Percentiles rank a stretch among this genome's conserved stretches.
These are phyloP conservation scores for Clanis bilineata DNA, from an alignment of 2,888 invertebrate genomes.

Conservation along the genomic window DNA sequence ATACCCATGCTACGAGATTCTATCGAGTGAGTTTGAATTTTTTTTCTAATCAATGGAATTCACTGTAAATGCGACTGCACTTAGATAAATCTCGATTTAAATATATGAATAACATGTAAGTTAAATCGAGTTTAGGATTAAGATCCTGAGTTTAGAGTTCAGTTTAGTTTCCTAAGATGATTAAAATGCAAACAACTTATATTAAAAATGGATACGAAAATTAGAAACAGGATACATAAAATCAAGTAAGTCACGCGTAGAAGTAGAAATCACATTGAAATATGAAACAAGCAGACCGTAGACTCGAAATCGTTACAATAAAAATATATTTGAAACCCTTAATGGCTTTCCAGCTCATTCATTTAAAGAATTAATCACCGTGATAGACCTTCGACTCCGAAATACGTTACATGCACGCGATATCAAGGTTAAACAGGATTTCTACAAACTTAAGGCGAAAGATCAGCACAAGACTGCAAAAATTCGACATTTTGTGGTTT, in stretches of 20 bases:
- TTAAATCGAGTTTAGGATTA: too few relatives aligned
- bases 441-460: too few relatives aligned
- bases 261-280: background rate
- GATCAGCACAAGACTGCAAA: too few relatives aligned
- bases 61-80: too few relatives aligned
- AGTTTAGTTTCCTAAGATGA: too few relatives aligned
- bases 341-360: conserved; percentile 7
- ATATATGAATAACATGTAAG: too few relatives aligned
- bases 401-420: background rate
- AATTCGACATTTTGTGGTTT: too few relatives aligned
- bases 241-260: background rate
- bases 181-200: background rate
- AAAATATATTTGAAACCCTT: background rate
- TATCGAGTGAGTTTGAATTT: too few relatives aligned
- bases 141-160: too few relatives aligned
- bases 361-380: background rate
- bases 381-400: background rate
- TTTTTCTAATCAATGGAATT: too few relatives aligned
- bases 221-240: background rate
- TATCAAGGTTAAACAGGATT: background rate
- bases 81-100: too few relatives aligned
- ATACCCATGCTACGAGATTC: too few relatives aligned
- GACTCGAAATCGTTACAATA: background rate
- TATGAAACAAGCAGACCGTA: background rate
- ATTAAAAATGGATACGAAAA: background rate